Evolutionary conservation across 2,888 invertebrate species (phyloP).

Genomic region (Morpho deidamia): DNA sequence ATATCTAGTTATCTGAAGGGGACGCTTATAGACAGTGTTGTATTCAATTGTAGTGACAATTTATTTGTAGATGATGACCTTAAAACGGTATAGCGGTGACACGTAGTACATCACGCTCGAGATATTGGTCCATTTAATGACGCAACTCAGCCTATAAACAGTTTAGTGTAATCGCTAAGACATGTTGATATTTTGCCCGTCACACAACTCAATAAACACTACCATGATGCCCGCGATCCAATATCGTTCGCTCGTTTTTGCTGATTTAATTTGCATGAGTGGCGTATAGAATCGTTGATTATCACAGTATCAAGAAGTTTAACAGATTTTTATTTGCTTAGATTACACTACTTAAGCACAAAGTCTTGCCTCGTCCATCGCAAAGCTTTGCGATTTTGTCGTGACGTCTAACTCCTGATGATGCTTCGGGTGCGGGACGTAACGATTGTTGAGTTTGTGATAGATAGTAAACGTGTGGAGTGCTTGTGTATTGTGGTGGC

Average conservation of each 20-base stretch:
- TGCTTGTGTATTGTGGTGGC: too few species aligned
- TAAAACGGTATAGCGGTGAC: too few species aligned
- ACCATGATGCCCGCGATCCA: neutral
- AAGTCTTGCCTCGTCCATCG: too few species aligned
- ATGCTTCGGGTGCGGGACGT: too few species aligned
- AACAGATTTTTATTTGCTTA: too few species aligned
- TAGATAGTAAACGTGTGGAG: too few species aligned
- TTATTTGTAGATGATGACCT: neutral
- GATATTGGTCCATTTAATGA: neutral
- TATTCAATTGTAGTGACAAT: conserved; percentile 1
- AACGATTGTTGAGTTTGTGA: too few species aligned
- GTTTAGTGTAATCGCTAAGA: neutral
- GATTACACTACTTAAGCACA: too few species aligned
- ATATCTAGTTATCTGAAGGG: conserved; percentile 21
- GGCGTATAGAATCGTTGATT: too few species aligned
- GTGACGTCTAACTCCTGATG: too few species aligned
- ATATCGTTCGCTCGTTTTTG: neutral
- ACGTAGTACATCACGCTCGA: neutral
- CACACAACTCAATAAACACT: neutral
- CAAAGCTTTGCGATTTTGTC: too few species aligned
- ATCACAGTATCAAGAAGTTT: too few species aligned
- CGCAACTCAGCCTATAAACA: neutral
- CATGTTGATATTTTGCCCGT: neutral
- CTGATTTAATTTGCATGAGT: neutral
- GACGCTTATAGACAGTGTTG: conserved; percentile 8